phyloP scores from a whole-genome alignment of 2,797 vertebrate species.

The Zenarchopterus dispar region DNA sequence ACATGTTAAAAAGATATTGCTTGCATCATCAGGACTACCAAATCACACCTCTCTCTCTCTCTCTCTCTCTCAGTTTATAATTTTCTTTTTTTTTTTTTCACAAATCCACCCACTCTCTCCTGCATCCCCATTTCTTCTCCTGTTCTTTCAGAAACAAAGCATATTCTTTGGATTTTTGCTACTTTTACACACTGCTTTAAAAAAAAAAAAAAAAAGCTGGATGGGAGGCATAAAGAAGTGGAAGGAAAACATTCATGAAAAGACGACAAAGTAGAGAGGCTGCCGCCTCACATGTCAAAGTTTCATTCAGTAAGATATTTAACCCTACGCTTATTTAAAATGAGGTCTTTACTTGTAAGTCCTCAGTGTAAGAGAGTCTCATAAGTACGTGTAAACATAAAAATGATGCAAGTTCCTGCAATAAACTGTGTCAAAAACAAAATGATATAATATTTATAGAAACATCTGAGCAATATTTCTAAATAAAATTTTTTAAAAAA shows the following conservation, averaged over 20 bases:
- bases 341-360: too few species aligned
- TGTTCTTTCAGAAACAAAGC: conserved; percentile 71
- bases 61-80: conserved; percentile 49
- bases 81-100: conserved; percentile 60
- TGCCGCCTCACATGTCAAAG: background rate
- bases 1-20: conserved; percentile 44
- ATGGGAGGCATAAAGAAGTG: conserved; percentile 47
- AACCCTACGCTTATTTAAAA: too few species aligned
- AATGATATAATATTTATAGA: too few species aligned
- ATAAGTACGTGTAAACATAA: too few species aligned
- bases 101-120: conserved; percentile 70
- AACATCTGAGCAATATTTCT: too few species aligned
- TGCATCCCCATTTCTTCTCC: conserved; percentile 53
- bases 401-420: too few species aligned
- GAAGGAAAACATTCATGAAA: conserved; percentile 19
- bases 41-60: conserved; percentile 71
- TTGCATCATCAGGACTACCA: conserved; percentile 60
- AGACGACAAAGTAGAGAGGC: background rate
- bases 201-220: conserved; percentile 42
- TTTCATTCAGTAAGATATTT: too few species aligned
- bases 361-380: too few species aligned
- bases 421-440: too few species aligned
- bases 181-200: conserved; percentile 57
- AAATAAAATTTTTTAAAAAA: too few species aligned
- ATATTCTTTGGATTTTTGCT: conserved; percentile 71